phyloP scores from a whole-genome alignment of 92 coral and sea anemone genomes.

The Epizoanthus ramosus region DNA sequence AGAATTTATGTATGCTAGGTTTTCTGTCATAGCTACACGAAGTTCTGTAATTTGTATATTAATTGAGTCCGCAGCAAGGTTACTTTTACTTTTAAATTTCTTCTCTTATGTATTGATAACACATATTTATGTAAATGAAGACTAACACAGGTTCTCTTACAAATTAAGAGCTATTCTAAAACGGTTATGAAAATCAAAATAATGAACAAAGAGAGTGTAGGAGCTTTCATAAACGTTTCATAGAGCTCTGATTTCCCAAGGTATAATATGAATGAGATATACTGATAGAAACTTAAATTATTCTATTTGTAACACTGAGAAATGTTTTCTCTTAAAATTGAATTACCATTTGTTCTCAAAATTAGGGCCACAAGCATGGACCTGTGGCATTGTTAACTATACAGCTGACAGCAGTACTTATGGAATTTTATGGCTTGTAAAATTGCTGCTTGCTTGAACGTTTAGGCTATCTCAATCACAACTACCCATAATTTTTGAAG shows the following conservation, averaged over 20 bases:
- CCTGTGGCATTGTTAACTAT: not conserved
- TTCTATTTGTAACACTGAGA: too few relatives aligned
- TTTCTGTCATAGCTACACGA: too few relatives aligned
- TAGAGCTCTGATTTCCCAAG: too few relatives aligned
- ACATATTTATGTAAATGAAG: not conserved
- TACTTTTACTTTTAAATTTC: not conserved
- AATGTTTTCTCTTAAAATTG: not conserved
- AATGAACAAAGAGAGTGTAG: not conserved
- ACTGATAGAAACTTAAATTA: too few relatives aligned
- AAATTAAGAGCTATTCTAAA: not conserved
- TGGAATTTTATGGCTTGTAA: not conserved
- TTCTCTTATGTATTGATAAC: not conserved
- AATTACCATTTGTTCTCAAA: not conserved
- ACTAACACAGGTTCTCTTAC: not conserved
- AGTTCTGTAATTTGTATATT: too few relatives aligned
- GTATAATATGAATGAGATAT: too few relatives aligned
- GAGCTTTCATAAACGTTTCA: too few relatives aligned
- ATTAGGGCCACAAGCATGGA: not conserved
- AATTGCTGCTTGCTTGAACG: slow-evolving; percentile 4
- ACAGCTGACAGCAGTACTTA: not conserved
- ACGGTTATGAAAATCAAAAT: not conserved
- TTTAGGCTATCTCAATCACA: slow-evolving; percentile 15
- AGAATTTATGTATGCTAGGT: too few relatives aligned
- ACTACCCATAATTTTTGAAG: slow-evolving; percentile 30
- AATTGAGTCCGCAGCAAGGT: too few relatives aligned